Percentiles rank a stretch among this genome's conserved stretches.
These are phyloP conservation scores for Leptinotarsa tumamoca DNA, from an alignment of 2,888 invertebrate genomes.

Conservation along the genomic window DNA sequence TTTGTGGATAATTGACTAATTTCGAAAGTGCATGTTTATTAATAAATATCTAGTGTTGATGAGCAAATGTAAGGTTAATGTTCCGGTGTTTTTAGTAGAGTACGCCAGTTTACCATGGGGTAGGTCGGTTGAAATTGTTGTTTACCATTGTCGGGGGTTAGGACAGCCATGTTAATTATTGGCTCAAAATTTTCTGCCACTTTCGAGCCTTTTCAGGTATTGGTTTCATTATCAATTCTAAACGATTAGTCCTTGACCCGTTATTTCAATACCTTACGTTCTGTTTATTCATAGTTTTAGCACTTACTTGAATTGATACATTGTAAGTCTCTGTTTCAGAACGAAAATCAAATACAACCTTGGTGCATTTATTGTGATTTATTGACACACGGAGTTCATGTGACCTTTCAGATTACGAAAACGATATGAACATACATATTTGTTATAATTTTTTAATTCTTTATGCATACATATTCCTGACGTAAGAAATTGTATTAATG, in stretches of 20 bases:
- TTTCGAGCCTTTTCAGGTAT: background rate
- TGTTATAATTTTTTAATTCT: background rate
- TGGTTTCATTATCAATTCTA: background rate
- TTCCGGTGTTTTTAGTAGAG: conserved; percentile 12
- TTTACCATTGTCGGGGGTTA: conserved; percentile 38
- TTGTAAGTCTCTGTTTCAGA: conserved; percentile 13
- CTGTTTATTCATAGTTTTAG: conserved; percentile 20
- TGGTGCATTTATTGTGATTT: conserved; percentile 20
- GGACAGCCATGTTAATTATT: conserved; percentile 35
- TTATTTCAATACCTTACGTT: conserved; percentile 21
- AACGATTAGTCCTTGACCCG: background rate
- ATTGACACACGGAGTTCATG: conserved; percentile 19
- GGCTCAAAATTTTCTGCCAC: background rate
- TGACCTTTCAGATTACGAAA: conserved; percentile 25
- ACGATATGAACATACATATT: conserved; percentile 6
- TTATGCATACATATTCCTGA: background rate
- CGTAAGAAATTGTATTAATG: background rate
- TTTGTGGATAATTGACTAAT: background rate
- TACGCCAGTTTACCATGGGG: conserved; percentile 30
- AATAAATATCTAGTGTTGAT: background rate
- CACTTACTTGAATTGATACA: conserved; percentile 19
- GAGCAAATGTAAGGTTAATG: background rate
- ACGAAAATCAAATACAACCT: conserved; percentile 24
- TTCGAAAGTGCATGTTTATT: background rate
- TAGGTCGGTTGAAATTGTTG: conserved; percentile 31